phyloP scores from a whole-genome alignment of 2,888 invertebrate genomes.

The Parasteatoda lunata region DNA sequence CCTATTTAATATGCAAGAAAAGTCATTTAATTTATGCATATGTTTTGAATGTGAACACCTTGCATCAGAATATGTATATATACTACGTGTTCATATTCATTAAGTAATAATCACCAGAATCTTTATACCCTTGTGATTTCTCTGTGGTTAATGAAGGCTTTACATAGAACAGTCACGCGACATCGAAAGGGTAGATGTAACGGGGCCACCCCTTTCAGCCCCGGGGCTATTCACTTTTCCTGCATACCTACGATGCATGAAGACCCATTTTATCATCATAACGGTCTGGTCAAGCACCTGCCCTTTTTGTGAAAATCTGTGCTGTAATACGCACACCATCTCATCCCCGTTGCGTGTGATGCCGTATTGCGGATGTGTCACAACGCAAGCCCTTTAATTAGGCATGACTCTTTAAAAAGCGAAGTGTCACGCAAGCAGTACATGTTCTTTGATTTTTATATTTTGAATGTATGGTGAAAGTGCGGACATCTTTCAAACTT shows the following conservation, averaged over 20 bases:
- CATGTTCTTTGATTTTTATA: too few relatives aligned
- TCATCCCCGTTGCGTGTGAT: constrained; percentile 5
- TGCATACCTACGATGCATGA: neutral
- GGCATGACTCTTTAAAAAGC: neutral
- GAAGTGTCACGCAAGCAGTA: too few relatives aligned
- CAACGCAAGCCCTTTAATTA: constrained; percentile 17
- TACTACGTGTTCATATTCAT: too few relatives aligned
- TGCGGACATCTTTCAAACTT: too few relatives aligned
- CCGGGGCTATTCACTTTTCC: constrained; percentile 19
- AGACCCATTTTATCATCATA: neutral
- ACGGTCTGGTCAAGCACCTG: constrained; percentile 8
- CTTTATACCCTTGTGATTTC: too few relatives aligned
- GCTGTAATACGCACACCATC: neutral
- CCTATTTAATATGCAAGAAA: too few relatives aligned
- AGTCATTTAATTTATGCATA: too few relatives aligned
- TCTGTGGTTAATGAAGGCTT: neutral
- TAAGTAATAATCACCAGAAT: too few relatives aligned
- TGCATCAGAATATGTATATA: too few relatives aligned
- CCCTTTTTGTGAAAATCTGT: constrained; percentile 10
- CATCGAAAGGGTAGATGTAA: neutral
- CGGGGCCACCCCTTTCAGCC: constrained; percentile 25
- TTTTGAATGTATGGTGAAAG: too few relatives aligned
- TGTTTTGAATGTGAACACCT: too few relatives aligned
- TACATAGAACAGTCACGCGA: too few relatives aligned
- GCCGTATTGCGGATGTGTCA: constrained; percentile 9